Evolutionary conservation across 2,888 invertebrate species (phyloP), one percentile per base, ranked within the genome.

Genomic region (Sminthurides aquaticus): DNA sequence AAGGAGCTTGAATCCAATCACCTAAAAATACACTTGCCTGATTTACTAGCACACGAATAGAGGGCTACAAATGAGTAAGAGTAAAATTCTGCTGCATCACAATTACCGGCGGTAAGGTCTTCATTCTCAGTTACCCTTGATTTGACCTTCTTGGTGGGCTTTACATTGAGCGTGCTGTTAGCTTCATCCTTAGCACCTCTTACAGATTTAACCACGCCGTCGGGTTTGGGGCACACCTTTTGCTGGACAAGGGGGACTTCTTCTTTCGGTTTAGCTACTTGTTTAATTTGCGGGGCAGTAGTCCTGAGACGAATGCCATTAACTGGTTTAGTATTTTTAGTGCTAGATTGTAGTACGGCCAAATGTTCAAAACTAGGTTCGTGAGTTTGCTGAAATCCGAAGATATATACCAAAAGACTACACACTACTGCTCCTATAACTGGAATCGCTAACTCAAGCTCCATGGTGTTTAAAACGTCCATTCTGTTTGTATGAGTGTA

Each of bases 291-390:
- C 15, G 61, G 57, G n/a, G 63, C 34, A 26, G 67, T 58, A 54
- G 58, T 29, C 55, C 68, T 69, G 20, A 58, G 59, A 18, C 68
- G 65, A 24, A 57, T 49, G 24, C 22, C 43, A 34, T 34, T 34
- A 34, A 34, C 43, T 11, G 43, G 8, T 34, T 34, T 34, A 34
- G 43, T 15, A 34, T 5, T 34, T 15, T 34, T 34, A 15, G 5
- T 34, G 15, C 43, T 15, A 11, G 43, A 34, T 15, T 73, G 71
- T 22, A 73, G 67, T 3, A 73, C 68, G 24, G 73, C 73, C 49
- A 87, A 81, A 79, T 87, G 87, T 77, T 87, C 87, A 78, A 88
- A 88, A 77, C 88, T 87, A 77, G 90, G 90, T 80, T 89, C 88
- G 78, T 87, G 87, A 73, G 87, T 86, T 69, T 87, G 85, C 81